These are phyloP conservation scores for Lycia hirtaria DNA, from an alignment of 2,888 invertebrate species.

Conservation along the genomic window DNA sequence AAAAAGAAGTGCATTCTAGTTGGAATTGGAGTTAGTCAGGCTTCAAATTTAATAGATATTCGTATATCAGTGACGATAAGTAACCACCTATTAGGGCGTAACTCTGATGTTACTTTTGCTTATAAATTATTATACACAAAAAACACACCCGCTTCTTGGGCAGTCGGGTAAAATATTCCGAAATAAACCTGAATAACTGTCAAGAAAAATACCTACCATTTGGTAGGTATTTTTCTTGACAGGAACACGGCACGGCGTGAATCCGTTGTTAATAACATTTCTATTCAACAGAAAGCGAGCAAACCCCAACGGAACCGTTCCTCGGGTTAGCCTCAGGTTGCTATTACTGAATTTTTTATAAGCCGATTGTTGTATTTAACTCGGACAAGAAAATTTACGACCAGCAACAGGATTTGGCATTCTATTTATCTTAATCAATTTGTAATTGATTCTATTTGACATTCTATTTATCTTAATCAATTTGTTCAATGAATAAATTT, in stretches of 20 bases:
- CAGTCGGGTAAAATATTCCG: too few species aligned
- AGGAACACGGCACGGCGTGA: not conserved
- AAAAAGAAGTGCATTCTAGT: too few species aligned
- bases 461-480: not conserved
- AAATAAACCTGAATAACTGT: too few species aligned
- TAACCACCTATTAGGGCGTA: too few species aligned
- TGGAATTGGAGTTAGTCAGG: too few species aligned
- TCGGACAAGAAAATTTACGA: slow-evolving; percentile 40
- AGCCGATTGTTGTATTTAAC: slow-evolving; percentile 41
- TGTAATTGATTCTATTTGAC: not conserved
- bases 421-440: slow-evolving; percentile 2
- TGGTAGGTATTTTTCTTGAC: too few species aligned
- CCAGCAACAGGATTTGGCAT: slow-evolving; percentile 17
- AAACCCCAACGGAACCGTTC: slow-evolving; percentile 1
- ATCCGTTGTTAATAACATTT: not conserved
- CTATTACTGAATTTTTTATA: slow-evolving; percentile 47
- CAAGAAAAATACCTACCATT: too few species aligned
- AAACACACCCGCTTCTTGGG: too few species aligned
- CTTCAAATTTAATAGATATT: too few species aligned
- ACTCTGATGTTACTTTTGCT: too few species aligned
- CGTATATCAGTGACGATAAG: too few species aligned
- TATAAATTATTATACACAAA: too few species aligned
- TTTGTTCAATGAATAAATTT: not conserved
- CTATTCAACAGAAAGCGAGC: not conserved
- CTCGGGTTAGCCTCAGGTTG: slow-evolving; percentile 21